phyloP scores from a whole-genome alignment of 1,140 invertebrate species.

The Triops cancriformis region DNA sequence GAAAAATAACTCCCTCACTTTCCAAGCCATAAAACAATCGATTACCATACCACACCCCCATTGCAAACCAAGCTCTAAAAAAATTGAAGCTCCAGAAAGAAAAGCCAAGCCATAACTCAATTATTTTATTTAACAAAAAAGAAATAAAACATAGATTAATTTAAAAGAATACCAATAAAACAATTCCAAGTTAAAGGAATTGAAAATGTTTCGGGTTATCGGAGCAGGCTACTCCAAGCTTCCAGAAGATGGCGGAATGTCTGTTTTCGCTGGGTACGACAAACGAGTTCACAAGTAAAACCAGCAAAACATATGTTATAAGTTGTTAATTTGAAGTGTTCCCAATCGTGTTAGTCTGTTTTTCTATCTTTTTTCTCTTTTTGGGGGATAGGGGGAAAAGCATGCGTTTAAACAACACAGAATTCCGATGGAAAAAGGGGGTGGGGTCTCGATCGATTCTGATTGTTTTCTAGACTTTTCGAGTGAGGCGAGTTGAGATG shows the following conservation, averaged over 20 bases:
- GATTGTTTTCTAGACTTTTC: neutral
- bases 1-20: neutral
- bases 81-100: neutral
- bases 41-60: neutral
- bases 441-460: neutral
- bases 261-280: neutral
- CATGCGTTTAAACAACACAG: neutral
- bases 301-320: neutral
- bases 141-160: too few relatives aligned
- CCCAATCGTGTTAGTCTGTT: neutral
- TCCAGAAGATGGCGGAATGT: neutral
- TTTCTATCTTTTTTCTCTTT: neutral
- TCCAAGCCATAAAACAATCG: conserved; percentile 2
- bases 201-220: neutral
- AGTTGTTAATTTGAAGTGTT: neutral
- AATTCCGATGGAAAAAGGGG: neutral
- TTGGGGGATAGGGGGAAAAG: neutral
- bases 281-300: neutral
- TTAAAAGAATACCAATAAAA: neutral
- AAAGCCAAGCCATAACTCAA: neutral
- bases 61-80: neutral
- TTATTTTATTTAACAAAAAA: too few relatives aligned
- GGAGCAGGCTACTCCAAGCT: conserved; percentile 9
- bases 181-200: neutral
- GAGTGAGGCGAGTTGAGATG: neutral